Evolutionary conservation across 1,140 invertebrate species (phyloP), one percentile per base, ranked within the genome.

Genomic region (Paraescarpia echinospica): DNA sequence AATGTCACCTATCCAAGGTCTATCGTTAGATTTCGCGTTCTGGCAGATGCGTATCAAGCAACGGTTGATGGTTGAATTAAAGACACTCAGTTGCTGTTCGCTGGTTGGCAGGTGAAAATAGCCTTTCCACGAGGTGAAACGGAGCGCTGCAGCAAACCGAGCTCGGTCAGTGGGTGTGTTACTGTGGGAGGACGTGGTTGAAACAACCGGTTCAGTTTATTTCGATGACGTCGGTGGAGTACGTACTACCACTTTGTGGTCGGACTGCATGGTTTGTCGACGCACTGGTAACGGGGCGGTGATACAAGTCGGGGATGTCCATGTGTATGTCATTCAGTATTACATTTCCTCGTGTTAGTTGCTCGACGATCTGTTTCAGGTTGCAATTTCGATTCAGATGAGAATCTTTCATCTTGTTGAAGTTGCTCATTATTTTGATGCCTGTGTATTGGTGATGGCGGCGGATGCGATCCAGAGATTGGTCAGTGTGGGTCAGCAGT

Each of bases 371-470:
- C 0, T 89, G 89, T 89, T 89, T 89, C 89, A 89, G 89, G 31
- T 89, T 33, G n/a, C 12, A 6, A 1, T 89, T 34, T 89, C 48
- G 48, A 14, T 89, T 34, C n/a, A 33, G n/a, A n/a, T n/a, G n/a
- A n/a, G n/a, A n/a, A n/a, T n/a, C n/a, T n/a, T n/a, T n/a, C n/a
- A n/a, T n/a, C 89, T 89, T 89, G 34, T 89, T 89, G 89, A 89
- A 89, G 89, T 89, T 31, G 34, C 89, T 31, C 89, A 90, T 90
- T 90, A 90, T 31, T 22, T n/a, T 33, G 89, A 90, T 90, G n/a
- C 89, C 89, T 35, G 89, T 90, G 33, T 9, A 90, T 2, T 12
- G 89, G n/a, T 90, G 89, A 18, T 90, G 35, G 2, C 89, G 89
- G 89, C 89, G 89, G 2, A 90, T 90, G 2, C 14, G 33, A 90